These are phyloP conservation scores for Gulo gulo DNA, from an alignment of 2,113 vertebrate genomes.

Conservation along the genomic window DNA sequence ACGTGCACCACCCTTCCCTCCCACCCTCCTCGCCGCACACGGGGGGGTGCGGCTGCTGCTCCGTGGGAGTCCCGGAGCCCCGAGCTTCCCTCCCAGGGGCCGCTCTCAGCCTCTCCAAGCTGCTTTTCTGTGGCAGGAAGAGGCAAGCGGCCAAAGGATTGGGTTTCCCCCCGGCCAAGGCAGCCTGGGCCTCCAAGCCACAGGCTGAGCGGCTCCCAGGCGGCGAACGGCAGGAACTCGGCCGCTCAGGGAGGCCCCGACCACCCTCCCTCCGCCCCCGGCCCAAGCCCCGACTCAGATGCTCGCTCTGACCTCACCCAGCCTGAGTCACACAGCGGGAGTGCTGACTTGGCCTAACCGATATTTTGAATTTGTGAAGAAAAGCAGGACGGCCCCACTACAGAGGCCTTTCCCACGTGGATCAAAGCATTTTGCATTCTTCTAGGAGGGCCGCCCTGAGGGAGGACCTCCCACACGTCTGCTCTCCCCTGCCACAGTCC, in stretches of 20 bases:
- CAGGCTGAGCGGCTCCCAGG: background rate
- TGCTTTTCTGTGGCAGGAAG: constrained; percentile 84
- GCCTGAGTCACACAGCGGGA: background rate
- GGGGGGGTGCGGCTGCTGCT: constrained; percentile 57
- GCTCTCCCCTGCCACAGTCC: background rate
- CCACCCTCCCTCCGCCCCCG: background rate
- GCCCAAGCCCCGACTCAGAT: background rate
- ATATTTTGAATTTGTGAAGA: constrained; percentile 12
- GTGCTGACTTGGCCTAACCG: background rate
- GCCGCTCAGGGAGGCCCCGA: background rate
- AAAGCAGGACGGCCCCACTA: background rate
- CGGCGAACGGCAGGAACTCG: background rate
- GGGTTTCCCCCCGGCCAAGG: constrained; percentile 54
- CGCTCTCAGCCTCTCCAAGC: constrained; percentile 89
- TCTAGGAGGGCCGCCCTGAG: background rate
- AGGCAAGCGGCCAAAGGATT: constrained; percentile 37
- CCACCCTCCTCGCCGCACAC: constrained; percentile 10
- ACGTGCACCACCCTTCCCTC: constrained; percentile 72
- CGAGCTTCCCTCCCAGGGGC: constrained; percentile 76
- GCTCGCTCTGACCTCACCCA: background rate
- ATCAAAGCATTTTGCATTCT: background rate
- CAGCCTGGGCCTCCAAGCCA: constrained; percentile 34
- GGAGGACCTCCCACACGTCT: background rate
- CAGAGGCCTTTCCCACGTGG: background rate
- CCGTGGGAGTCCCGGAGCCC: constrained; percentile 79